phyloP scores from a whole-genome alignment of 2,113 vertebrate species.

The Notarius quadriscutis region DNA sequence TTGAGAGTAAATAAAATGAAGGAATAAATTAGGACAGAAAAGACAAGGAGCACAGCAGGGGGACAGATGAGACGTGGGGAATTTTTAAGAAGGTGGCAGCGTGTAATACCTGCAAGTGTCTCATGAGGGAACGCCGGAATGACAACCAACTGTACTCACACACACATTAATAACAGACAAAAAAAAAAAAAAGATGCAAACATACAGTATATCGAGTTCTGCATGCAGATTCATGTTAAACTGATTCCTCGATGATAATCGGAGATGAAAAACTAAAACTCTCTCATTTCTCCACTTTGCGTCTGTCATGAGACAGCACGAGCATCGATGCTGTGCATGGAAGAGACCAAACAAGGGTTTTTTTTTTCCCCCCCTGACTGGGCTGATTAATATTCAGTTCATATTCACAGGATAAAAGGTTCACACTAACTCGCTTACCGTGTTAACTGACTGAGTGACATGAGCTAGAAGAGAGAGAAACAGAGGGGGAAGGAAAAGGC shows the following conservation, averaged over 20 bases:
- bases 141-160: constrained; percentile 38
- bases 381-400: constrained; percentile 50
- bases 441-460: constrained; percentile 37
- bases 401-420: constrained; percentile 46
- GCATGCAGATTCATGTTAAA: constrained; percentile 53
- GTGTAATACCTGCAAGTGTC: constrained; percentile 19
- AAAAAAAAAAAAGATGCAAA: constrained; percentile 39
- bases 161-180: constrained; percentile 31
- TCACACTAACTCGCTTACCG: constrained; percentile 44
- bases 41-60: constrained; percentile 34
- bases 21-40: constrained; percentile 43
- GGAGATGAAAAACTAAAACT: constrained; percentile 74
- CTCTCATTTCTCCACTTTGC: constrained; percentile 62
- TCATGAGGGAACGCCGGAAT: constrained; percentile 40
- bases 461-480: constrained; percentile 21
- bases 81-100: constrained; percentile 15
- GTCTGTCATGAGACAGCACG: constrained; percentile 61
- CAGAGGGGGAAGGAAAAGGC: background rate
- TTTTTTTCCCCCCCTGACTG: background rate
- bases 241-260: constrained; percentile 69
- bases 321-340: background rate
- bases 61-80: background rate
- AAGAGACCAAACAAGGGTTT: constrained; percentile 15
- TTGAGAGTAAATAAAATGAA: constrained; percentile 42
- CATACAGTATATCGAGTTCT: constrained; percentile 5